Evolutionary conservation across 2,888 invertebrate genomes (phyloP).

Genomic region (Nomada flava): DNA sequence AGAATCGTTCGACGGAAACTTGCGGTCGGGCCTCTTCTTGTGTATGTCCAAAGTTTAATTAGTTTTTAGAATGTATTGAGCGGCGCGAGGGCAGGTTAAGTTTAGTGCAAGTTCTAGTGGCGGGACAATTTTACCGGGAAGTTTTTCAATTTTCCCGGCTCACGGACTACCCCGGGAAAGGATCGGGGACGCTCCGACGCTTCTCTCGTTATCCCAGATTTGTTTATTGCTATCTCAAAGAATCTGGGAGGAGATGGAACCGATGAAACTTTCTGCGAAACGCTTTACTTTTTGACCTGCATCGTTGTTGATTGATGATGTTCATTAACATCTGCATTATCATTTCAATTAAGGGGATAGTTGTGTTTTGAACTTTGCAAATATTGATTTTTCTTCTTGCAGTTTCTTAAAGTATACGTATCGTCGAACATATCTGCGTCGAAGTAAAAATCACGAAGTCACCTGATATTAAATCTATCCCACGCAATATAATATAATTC

Average conservation of each 20-base stretch:
- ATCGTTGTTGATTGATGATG: not conserved
- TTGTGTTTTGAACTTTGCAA: too few species aligned
- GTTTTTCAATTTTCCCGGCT: conserved; percentile 83
- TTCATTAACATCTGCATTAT: not conserved
- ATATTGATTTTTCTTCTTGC: too few species aligned
- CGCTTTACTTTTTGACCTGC: not conserved
- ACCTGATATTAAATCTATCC: too few species aligned
- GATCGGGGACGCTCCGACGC: conserved; percentile 61
- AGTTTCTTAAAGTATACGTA: too few species aligned
- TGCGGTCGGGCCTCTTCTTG: conserved; percentile 67
- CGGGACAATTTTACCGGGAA: conserved; percentile 81
- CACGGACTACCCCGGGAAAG: conserved; percentile 67
- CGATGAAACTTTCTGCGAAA: not conserved
- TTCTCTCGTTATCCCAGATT: conserved; percentile 70
- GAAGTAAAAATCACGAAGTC: too few species aligned
- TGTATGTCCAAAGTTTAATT: conserved; percentile 83
- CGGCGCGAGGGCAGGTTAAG: conserved; percentile 68
- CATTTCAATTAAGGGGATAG: too few species aligned
- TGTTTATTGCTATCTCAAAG: conserved; percentile 66
- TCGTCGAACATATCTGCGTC: too few species aligned
- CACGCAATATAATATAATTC: too few species aligned
- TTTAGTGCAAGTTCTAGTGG: conserved; percentile 76
- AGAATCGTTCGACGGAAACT: conserved; percentile 64
- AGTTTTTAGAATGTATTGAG: conserved; percentile 82
- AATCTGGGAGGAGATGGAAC: not conserved